Evolutionary conservation across 1,140 invertebrate genomes (phyloP).

Genomic region (Chlorops oryzae): DNA sequence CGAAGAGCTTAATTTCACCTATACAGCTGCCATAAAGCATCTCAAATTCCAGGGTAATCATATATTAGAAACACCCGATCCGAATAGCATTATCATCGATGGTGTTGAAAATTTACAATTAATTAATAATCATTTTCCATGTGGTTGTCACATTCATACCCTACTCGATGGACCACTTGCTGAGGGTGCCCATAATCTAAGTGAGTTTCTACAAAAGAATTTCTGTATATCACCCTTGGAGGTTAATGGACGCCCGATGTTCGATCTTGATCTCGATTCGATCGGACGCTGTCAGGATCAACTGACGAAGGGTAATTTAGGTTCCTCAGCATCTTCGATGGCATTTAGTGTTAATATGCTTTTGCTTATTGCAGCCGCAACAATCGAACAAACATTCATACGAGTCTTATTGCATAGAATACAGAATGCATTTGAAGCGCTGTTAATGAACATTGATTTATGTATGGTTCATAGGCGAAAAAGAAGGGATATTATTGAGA

Average conservation of each 20-base stretch:
- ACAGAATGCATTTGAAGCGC: no score
- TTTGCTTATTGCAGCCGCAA: constrained; percentile 28
- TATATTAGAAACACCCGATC: constrained; percentile 64
- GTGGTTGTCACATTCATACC: constrained; percentile 72
- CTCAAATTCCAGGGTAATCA: constrained; percentile 74
- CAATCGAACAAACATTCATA: no score
- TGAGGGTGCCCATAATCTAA: constrained; percentile 53
- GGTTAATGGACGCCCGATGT: constrained; percentile 68
- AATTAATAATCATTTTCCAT: constrained; percentile 72
- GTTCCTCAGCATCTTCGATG: constrained; percentile 47
- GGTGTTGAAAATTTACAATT: constrained; percentile 62
- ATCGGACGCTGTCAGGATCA: constrained; percentile 63
- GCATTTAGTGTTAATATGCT: constrained; percentile 35
- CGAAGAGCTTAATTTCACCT: constrained; percentile 61
- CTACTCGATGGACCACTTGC: constrained; percentile 66
- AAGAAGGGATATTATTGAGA: no score
- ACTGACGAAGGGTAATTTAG: constrained; percentile 59
- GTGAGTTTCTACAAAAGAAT: constrained; percentile 67
- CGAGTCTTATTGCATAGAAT: no score
- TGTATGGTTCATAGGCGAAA: no score
- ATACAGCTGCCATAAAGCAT: constrained; percentile 61
- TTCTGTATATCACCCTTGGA: constrained; percentile 78
- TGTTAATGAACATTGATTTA: no score
- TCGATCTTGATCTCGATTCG: constrained; percentile 60
- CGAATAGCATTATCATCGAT: constrained; percentile 59